Conservation (phyloP, 2,113 vertebrate species). For the Aegithalos caudatus region DNA sequence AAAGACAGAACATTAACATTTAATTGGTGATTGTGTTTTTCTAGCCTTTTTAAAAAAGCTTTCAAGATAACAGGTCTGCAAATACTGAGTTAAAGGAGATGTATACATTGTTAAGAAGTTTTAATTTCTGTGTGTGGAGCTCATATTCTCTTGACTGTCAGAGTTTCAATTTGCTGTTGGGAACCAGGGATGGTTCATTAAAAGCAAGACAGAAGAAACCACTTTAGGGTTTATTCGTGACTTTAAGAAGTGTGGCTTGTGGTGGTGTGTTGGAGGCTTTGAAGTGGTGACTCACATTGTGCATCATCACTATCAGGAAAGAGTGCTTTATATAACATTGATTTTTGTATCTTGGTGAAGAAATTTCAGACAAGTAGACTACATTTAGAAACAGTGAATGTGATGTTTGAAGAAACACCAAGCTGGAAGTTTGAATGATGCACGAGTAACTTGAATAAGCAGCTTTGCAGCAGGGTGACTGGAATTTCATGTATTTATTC, state of each 20-base stretch:
- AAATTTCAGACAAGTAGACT: slow-evolving; percentile 21
- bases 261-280: slow-evolving; percentile 50
- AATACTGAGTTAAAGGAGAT: not conserved
- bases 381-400: not conserved
- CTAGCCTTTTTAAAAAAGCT: not conserved
- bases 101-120: not conserved
- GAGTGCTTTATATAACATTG: slow-evolving; percentile 47
- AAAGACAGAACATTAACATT: not conserved
- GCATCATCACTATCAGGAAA: slow-evolving; percentile 50
- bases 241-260: slow-evolving; percentile 28
- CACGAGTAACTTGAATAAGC: not conserved
- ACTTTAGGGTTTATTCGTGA: slow-evolving; percentile 14
- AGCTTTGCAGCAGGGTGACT: not conserved
- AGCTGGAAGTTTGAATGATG: not conserved
- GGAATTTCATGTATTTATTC: not conserved
- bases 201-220: not conserved
- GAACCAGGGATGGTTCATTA: not conserved
- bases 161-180: not conserved
- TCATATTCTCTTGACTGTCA: not conserved
- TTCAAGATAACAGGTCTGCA: not conserved
- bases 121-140: not conserved
- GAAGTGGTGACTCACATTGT: slow-evolving; percentile 54
- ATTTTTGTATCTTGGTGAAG: slow-evolving; percentile 21
- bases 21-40: not conserved
- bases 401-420: not conserved